Base-by-base conservation (phyloP, 1,140 invertebrate species). In the Scaptomyza hsui region DNA sequence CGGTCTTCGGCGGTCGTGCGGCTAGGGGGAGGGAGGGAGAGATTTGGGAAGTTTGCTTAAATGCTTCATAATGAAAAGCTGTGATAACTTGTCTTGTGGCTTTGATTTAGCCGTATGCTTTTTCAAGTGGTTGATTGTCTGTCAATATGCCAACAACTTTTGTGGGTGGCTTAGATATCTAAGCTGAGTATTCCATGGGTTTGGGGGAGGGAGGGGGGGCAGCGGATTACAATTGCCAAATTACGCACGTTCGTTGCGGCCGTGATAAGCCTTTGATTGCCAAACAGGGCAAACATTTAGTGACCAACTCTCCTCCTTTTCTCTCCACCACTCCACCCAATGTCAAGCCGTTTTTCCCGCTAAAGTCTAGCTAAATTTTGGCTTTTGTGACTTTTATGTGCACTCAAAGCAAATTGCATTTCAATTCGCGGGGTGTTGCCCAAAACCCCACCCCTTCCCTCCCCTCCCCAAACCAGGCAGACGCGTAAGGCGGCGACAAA, bases 1-100 rank as follows among this genome's bases (percentile, higher is more conserved):
- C 4, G 70, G 35, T 37, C 37, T 24, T 35, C 35, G 35, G 15
- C n/a, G n/a, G n/a, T n/a, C n/a, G n/a, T 24, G 4, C 4, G 24
- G 19, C 55, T 0, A 10, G 57, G 44, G 15, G 61, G 29, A 21
- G n/a, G n/a, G n/a, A n/a, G n/a, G n/a, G n/a, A n/a, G n/a, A n/a
- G n/a, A n/a, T n/a, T 15, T 51, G 41, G 49, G 35, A 29, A 29
- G 19, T 42, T 72, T 67, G 76, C 70, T 81, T 86, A 86, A 86
- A 86, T 86, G 82, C 81, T 81, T 86, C 82, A 86, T 86, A 86
- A 86, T 86, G 81, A 86, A 86, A 86, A 88, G 80, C 81, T 78
- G 81, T 86, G 81, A 86, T 86, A 88, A 81, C 77, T 86, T 88
- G 73, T 71, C 52, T 56, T 72, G 51, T 48, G 77, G 51, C 81